phyloP scores from a whole-genome alignment of 2,797 vertebrate genomes.

The Tadarida brasiliensis region DNA sequence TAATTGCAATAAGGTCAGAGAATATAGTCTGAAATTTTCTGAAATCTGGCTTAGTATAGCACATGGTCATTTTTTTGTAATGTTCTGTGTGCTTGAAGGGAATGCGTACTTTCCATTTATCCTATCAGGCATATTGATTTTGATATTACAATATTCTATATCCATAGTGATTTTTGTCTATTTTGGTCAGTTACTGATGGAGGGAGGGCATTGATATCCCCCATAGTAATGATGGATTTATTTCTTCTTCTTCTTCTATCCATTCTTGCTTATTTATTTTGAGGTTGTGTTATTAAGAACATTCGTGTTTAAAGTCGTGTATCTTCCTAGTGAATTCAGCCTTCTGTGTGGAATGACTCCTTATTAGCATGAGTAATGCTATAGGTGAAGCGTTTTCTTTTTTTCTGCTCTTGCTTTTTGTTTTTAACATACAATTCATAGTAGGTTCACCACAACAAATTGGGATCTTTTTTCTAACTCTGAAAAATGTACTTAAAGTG shows the following conservation, averaged over 20 bases:
- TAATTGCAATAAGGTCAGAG: not conserved
- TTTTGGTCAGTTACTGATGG: not conserved
- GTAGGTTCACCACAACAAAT: not conserved
- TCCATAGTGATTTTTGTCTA: not conserved
- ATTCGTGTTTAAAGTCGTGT: not conserved
- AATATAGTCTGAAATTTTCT: not conserved
- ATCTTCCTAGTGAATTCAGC: not conserved
- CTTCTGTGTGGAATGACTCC: not conserved
- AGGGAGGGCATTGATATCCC: not conserved
- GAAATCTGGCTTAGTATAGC: not conserved
- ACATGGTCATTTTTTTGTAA: not conserved
- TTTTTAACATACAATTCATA: not conserved
- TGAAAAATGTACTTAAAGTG: not conserved
- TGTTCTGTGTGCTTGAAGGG: not conserved
- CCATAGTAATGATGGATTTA: not conserved
- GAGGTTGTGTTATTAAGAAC: not conserved
- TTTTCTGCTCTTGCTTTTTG: not conserved
- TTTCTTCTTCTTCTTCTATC: not conserved
- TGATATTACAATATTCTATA: not conserved
- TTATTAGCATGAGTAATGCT: not conserved
- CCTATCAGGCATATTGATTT: not conserved
- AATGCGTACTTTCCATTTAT: not conserved
- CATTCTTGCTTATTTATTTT: not conserved
- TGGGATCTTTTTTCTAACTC: not conserved
- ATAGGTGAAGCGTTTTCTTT: not conserved